A percentile compares a stretch with the other conserved stretches of the same genome.
Evolutionary conservation across 2,888 invertebrate genomes (phyloP).

Genomic region (Epinotia ramella): DNA sequence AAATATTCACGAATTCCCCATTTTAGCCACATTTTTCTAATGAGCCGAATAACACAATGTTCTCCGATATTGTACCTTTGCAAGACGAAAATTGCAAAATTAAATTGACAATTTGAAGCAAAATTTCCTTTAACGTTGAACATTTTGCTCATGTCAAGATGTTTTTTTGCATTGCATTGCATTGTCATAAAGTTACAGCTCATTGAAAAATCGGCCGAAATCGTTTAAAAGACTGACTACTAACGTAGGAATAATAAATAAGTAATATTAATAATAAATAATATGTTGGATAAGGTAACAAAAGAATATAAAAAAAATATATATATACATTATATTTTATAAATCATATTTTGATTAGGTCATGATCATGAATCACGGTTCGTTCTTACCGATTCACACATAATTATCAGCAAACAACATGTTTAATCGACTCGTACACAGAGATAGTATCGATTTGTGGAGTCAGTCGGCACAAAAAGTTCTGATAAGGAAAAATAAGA

Average conservation of each 20-base stretch:
- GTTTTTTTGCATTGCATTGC: conserved; percentile 1
- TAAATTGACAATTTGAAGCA: not conserved
- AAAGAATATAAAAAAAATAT: not conserved
- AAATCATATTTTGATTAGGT: not conserved
- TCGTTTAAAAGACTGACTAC: conserved; percentile 31
- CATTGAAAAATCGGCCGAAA: conserved; percentile 39
- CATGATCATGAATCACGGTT: not conserved
- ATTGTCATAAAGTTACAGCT: conserved; percentile 3
- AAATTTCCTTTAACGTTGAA: not conserved
- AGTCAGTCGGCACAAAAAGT: not conserved
- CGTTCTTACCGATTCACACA: not conserved
- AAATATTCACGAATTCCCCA: conserved; percentile 84
- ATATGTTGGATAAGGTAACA: not conserved
- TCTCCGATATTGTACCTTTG: not conserved
- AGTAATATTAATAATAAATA: not conserved
- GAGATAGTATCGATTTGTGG: not conserved
- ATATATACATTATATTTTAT: not conserved
- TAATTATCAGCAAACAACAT: not conserved
- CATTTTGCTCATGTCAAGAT: not conserved
- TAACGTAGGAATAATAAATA: not conserved
- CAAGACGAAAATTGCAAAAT: not conserved
- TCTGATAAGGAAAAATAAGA: not conserved
- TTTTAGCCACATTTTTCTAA: conserved; percentile 70
- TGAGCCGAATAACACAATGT: not conserved
- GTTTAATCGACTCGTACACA: not conserved